A percentile compares a stretch with the other conserved stretches of the same genome.
phyloP scores from a whole-genome alignment of 2,113 vertebrate genomes.

The Planiliza haematocheilus region DNA sequence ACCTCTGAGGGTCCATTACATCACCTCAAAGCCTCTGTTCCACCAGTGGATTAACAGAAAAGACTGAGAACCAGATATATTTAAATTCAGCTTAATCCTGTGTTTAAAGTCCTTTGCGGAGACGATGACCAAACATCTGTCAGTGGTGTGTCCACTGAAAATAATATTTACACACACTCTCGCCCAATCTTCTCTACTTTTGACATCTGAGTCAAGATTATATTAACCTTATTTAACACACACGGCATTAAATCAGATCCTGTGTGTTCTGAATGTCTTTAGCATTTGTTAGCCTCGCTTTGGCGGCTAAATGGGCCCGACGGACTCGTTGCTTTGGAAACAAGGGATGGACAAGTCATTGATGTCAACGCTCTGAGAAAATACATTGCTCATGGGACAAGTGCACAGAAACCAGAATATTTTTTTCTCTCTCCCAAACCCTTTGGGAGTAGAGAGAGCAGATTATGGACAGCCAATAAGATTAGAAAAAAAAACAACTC shows the following conservation, averaged over 20 bases:
- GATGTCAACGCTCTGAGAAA: slow-evolving; percentile 12
- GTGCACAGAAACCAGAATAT: slow-evolving; percentile 3
- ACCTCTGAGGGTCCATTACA: neutral
- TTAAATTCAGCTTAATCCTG: neutral
- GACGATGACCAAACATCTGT: neutral
- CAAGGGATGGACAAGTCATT: slow-evolving; percentile 9
- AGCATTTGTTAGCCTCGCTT: slow-evolving; percentile 30
- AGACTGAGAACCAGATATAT: neutral
- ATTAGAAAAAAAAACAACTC: neutral
- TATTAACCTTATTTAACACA: slow-evolving; percentile 5
- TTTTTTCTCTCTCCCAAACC: too few species aligned
- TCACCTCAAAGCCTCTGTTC: neutral
- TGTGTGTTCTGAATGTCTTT: slow-evolving; percentile 26
- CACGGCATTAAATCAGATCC: slow-evolving; percentile 10
- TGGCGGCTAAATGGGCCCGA: neutral
- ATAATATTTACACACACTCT: neutral
- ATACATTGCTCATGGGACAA: slow-evolving; percentile 4
- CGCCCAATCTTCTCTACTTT: neutral
- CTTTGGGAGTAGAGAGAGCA: neutral
- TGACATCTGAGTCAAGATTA: neutral
- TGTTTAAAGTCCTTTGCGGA: neutral
- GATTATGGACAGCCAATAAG: neutral
- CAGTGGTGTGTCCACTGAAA: neutral
- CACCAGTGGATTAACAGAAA: neutral
- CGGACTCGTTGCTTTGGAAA: slow-evolving; percentile 9